Base-by-base conservation (phyloP, 2,113 vertebrate genomes). In the Calidris pygmaea region DNA sequence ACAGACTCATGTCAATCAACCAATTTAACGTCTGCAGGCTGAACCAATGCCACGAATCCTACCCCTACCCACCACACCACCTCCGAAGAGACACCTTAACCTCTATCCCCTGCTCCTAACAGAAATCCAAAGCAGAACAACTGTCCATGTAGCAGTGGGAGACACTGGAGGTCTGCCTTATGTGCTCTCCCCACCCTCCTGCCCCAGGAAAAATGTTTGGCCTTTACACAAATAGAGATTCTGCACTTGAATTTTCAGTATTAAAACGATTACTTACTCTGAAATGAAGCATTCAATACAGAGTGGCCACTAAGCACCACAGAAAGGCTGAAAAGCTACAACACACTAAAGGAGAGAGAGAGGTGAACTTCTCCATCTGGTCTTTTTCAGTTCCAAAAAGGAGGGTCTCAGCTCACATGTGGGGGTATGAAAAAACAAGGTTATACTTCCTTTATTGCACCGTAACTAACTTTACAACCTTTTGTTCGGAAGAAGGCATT, bases 21-120 rank as follows among this genome's bases (percentile, higher is more conserved):
- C 8, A 7, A 74, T 41, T 30, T 19, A 84, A 63, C 1, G 6
- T 11, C 35, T 5, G 6, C 41, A 84, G 59, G 60, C 39, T 71
- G 52, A 90, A 77, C 34, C 35, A 56, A 47, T 0, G 1, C 20
- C 58, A 66, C 1, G 1, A 76, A 80, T n/a, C 39, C 39, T 15
- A 67, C n/a, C 37, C 82, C 22, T 14, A 50, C 45, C 14, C 26
- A 50, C 29, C 24, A 6, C 45, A 85, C 12, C 35, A n/a, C 6
- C n/a, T 48, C 81, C 68, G 27, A 73, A 56, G 29, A 45, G 65
- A 73, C 8, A 71, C 26, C 29, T 67, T 43, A 45, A 74, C 48
- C 56, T 85, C 59, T n/a, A 37, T 6, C 1, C 11, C 12, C 34
- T 0, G 0, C 21, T 68, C 48, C 52, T 78, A 41, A 72, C 0